Conservation (phyloP, 2,888 invertebrate genomes). For the Megaustenia siamemsis region DNA sequence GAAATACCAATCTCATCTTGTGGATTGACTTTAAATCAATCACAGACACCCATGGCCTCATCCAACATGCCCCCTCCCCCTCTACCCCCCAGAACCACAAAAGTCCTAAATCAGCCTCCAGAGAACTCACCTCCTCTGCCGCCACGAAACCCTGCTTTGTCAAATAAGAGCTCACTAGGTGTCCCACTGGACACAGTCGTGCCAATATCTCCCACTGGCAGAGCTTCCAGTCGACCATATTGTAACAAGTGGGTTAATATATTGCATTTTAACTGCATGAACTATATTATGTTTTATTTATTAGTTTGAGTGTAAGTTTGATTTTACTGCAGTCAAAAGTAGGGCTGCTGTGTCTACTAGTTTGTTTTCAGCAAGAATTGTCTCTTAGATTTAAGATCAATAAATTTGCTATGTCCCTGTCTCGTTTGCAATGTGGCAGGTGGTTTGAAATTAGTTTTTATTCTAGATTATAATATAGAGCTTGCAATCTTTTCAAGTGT, state of each 20-base stretch:
- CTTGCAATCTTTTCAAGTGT: too few relatives aligned
- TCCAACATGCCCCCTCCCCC: conserved; percentile 61
- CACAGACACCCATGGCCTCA: conserved; percentile 21
- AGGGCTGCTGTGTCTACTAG: too few relatives aligned
- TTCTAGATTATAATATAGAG: too few relatives aligned
- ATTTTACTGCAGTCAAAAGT: too few relatives aligned
- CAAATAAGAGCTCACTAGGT: conserved; percentile 58
- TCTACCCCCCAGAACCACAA: conserved; percentile 65
- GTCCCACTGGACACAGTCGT: conserved; percentile 66
- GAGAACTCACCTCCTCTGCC: conserved; percentile 70
- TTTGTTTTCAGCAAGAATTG: too few relatives aligned
- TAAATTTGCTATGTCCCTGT: too few relatives aligned
- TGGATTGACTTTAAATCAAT: not conserved
- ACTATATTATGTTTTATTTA: too few relatives aligned
- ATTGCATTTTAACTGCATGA: too few relatives aligned
- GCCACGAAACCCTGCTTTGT: conserved; percentile 66
- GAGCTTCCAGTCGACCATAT: conserved; percentile 22
- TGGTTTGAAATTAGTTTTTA: too few relatives aligned
- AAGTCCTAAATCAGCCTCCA: conserved; percentile 55
- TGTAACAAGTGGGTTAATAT: conserved; percentile 52
- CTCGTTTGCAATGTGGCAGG: too few relatives aligned
- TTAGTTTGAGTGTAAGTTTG: too few relatives aligned
- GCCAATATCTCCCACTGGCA: conserved; percentile 59
- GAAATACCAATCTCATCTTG: conserved; percentile 29
- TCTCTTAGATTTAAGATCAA: too few relatives aligned